Conservation (phyloP, 2,888 invertebrate species). For the Hartigia nigra region DNA sequence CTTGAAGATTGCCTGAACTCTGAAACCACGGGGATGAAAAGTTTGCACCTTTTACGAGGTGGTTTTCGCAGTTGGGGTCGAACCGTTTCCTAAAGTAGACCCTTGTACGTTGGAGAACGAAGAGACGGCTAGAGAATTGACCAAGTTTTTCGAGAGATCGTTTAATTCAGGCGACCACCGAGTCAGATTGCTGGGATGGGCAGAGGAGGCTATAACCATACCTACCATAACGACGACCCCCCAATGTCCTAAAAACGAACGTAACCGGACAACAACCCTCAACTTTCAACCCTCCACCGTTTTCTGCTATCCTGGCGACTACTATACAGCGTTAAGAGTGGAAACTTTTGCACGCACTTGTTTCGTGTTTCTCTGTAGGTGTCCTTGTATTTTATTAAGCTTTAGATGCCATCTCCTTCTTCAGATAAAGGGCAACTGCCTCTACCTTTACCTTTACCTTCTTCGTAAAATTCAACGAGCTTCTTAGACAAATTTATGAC, state of each 20-base stretch:
- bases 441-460: background rate
- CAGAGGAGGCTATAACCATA: background rate
- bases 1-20: background rate
- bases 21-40: slow-evolving; percentile 5
- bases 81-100: slow-evolving; percentile 15
- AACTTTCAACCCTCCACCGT: background rate
- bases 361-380: slow-evolving; percentile 39
- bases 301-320: background rate
- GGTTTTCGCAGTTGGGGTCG: slow-evolving; percentile 14
- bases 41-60: slow-evolving; percentile 20
- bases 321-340: slow-evolving; percentile 22
- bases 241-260: slow-evolving; percentile 12
- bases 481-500: slow-evolving; percentile 4
- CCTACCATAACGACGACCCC: slow-evolving; percentile 3
- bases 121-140: slow-evolving; percentile 11
- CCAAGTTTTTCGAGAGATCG: slow-evolving; percentile 26
- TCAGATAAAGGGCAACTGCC: background rate
- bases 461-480: background rate
- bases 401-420: background rate
- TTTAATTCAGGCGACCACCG: slow-evolving; percentile 25
- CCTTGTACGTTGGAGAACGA: background rate
- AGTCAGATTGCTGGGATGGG: background rate
- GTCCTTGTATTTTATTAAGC: slow-evolving; percentile 42
- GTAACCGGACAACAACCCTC: slow-evolving; percentile 33
- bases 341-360: slow-evolving; percentile 47